These are phyloP conservation scores for Spea hammondii DNA, from an alignment of 2,797 vertebrate species.

Conservation along the genomic window DNA sequence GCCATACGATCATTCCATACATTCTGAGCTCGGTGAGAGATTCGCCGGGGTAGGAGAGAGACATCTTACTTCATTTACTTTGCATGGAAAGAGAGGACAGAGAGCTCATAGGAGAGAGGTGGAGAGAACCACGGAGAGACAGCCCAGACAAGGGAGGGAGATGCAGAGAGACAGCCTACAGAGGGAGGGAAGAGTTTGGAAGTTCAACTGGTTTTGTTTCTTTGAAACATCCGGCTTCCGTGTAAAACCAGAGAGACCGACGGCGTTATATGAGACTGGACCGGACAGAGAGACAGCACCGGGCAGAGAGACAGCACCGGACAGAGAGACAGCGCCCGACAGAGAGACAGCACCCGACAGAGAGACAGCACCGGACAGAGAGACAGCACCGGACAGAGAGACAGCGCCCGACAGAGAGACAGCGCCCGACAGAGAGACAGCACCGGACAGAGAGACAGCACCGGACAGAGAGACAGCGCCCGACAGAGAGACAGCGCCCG, in stretches of 20 bases:
- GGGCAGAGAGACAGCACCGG: not conserved
- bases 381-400: not conserved
- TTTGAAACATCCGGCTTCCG: conserved; percentile 5
- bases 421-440: too few relatives aligned
- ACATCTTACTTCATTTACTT: too few relatives aligned
- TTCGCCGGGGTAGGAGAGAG: too few relatives aligned
- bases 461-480: too few relatives aligned
- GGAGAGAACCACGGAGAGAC: not conserved
- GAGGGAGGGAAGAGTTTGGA: not conserved
- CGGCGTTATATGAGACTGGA: not conserved
- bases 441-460: not conserved
- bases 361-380: not conserved
- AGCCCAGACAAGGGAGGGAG: not conserved
- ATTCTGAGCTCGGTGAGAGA: too few relatives aligned
- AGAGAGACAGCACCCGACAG: not conserved
- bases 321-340: not conserved
- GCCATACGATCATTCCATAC: too few relatives aligned
- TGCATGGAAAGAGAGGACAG: not conserved
- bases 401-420: too few relatives aligned
- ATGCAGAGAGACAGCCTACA: not conserved
- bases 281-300: not conserved
- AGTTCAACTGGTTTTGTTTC: conserved; percentile 33
- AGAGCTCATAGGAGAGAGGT: not conserved
- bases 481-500: too few relatives aligned
- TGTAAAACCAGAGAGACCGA: not conserved